Evolutionary conservation across 1,140 invertebrate species (phyloP), one percentile per base, ranked within the genome.

Genomic region (Lordiphosa stackelbergi): DNA sequence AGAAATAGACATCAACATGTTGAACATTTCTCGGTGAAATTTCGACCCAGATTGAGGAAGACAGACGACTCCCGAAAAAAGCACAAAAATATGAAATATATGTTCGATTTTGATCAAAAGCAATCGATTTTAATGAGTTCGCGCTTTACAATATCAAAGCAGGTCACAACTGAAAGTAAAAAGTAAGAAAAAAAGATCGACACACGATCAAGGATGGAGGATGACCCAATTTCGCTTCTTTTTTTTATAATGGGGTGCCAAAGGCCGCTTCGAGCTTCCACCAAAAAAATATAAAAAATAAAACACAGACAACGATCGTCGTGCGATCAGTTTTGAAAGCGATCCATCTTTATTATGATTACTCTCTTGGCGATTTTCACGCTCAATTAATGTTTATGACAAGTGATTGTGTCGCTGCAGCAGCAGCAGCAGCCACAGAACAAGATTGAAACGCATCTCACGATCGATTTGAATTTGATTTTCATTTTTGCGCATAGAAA

Each of bases 161-260:
- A 83, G 75, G 75, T 81, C 75, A 81, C 77, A 75, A 81, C 62
- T 83, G 75, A 81, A 81, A 81, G 77, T 83, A 81, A 81, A 81
- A 81, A 73, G 68, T 41, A 54, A 69, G 19, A 45, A 60, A 22
- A 59, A 36, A 47, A 41, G 62, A 66, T 66, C 63, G 60, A 66
- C 59, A 66, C 52, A 66, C 61, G 53, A 65, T 66, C 60, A 73
- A 75, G 74, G 74, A 81, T 79, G 61, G 71, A 58, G 49, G 38
- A 52, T 77, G 77, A 83, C 77, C 77, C 68, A 81, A 83, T 83
- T 81, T 81, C 63, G 68, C 54, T 75, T 72, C 66, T 71, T 59
- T 68, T 45, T 46, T 46, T 12, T 52, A 68, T 83, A 81, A 81
- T 83, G 77, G 77, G 77, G 77, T 81, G 77, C 77, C 77, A 81